Evolutionary conservation across 92 coral and sea anemone genomes (phyloP), one percentile per base, ranked within the genome.

Genomic region (Zoanthus sociatus): DNA sequence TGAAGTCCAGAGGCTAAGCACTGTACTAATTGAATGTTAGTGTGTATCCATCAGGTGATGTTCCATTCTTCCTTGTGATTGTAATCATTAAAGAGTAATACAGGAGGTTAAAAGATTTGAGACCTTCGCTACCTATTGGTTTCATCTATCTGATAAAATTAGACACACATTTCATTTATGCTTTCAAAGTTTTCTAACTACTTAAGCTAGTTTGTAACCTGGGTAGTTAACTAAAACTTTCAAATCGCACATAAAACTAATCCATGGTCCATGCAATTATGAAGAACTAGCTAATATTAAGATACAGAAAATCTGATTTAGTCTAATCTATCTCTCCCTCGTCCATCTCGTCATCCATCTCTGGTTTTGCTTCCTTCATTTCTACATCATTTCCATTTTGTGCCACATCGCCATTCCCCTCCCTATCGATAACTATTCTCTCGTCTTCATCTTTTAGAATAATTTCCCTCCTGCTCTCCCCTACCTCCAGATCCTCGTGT

Each of bases 361-460:
- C 68, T 20, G 17, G 84, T 58, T 64, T 74, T 13, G 76, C 75
- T 50, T 64, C 82, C 51, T 55, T 48, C 63, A 76, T 72, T 42
- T 83, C 84, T 37, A 79, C 51, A 55, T 87, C 90, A 18, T 56
- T 72, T 71, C 68, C 85, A 61, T 82, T 70, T 30, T 63, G 71
- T 16, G 33, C 50, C 10, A 31, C 50, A 10, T 78, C 69, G 32
- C 48, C 82, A 58, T 45, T 91, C 90, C 60, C 78, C 21, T 63
- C 46, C 16, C 46, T 30, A 31, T 4, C 79, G 77, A 67, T 79
- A 6, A 55, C 84, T 83, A 73, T 86, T 33, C 74, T 69, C 33
- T 50, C 79, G 1, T 68, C 17, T 31, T 87, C 87, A 74, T 75
- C 89, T 55, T 55, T 77, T 48, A 90, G 91, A 76, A 91, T 92